phyloP scores from a whole-genome alignment of 2,888 invertebrate species.

The Troilus luridus region DNA sequence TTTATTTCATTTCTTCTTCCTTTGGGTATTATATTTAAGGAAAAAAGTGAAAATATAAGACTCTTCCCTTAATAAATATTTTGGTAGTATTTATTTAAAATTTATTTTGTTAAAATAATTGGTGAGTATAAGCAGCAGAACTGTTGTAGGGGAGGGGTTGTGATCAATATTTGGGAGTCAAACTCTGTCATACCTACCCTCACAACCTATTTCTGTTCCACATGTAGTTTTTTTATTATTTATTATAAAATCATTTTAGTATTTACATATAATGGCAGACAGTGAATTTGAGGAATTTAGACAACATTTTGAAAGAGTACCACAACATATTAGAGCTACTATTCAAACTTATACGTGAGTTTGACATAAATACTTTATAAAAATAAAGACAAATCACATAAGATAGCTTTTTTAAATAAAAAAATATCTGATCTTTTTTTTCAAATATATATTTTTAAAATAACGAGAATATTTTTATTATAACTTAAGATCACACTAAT shows the following conservation, averaged over 20 bases:
- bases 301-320: constrained; percentile 85
- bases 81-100: background rate
- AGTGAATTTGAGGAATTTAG: constrained; percentile 94
- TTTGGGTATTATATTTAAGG: background rate
- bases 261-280: constrained; percentile 80
- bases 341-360: constrained; percentile 93
- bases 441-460: background rate
- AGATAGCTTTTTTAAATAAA: background rate
- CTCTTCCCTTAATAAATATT: background rate
- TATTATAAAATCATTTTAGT: background rate
- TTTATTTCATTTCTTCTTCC: background rate
- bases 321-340: constrained; percentile 83
- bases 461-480: background rate
- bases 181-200: constrained; percentile 49
- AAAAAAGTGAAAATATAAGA: background rate
- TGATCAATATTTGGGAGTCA: constrained; percentile 59
- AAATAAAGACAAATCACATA: background rate
- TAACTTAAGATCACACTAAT: background rate
- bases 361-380: constrained; percentile 44
- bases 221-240: constrained; percentile 50
- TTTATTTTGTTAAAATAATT: background rate
- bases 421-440: background rate
- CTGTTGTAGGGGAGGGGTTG: constrained; percentile 51
- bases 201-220: constrained; percentile 14
- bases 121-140: background rate